Conservation (phyloP, 2,113 vertebrate species). For the Lethenteron reissneri region DNA sequence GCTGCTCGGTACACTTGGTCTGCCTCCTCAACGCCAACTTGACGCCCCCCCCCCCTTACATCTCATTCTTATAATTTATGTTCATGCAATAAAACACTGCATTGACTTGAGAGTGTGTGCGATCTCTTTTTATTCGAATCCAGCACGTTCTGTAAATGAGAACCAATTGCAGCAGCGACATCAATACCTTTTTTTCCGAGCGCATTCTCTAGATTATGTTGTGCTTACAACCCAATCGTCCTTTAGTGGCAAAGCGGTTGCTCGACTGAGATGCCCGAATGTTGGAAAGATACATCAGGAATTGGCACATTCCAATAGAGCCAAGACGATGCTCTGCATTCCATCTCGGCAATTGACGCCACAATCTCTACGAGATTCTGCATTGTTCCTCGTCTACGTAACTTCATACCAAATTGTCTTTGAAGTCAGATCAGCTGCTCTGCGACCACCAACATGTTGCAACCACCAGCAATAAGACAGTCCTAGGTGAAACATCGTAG, state of each 20-base stretch:
- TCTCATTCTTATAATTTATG: background rate
- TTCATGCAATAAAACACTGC: conserved; percentile 4
- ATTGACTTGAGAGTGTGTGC: background rate
- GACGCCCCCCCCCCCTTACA: background rate
- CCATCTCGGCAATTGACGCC: too few relatives aligned
- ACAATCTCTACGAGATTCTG: too few relatives aligned
- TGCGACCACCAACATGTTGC: too few relatives aligned
- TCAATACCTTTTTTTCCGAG: background rate
- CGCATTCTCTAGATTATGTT: background rate
- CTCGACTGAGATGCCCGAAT: background rate
- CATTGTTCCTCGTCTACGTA: too few relatives aligned
- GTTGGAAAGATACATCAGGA: background rate
- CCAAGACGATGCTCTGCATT: too few relatives aligned
- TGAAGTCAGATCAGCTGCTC: too few relatives aligned
- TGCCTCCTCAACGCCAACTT: background rate
- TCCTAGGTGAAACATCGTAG: too few relatives aligned
- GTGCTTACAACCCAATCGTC: background rate
- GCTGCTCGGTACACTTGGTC: background rate
- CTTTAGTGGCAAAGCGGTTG: background rate
- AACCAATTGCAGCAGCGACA: background rate
- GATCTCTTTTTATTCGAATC: background rate
- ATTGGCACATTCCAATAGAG: too few relatives aligned
- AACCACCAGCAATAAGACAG: too few relatives aligned
- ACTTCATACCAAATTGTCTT: too few relatives aligned
- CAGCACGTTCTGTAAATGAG: too few relatives aligned